Evolutionary conservation across 2,113 vertebrate genomes (phyloP).

Genomic region (Corydoras maculifer): DNA sequence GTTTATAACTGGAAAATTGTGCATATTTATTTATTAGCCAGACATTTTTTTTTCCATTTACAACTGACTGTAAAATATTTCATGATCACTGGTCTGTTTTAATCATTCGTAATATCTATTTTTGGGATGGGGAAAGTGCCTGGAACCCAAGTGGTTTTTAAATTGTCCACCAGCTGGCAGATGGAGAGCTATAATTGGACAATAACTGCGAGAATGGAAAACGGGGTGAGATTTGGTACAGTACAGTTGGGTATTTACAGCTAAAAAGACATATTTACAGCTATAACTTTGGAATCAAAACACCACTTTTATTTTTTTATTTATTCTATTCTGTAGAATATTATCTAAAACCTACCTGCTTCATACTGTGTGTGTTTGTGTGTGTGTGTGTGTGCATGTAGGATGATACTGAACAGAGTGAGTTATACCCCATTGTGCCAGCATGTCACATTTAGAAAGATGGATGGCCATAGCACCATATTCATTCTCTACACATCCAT

Average conservation of each 20-base stretch:
- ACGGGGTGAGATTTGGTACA: neutral
- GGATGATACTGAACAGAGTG: slow-evolving; percentile 22
- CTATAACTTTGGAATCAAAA: too few species aligned
- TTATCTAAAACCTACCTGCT: slow-evolving; percentile 19
- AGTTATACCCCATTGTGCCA: slow-evolving; percentile 51
- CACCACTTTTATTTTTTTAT: neutral
- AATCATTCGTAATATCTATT: too few species aligned
- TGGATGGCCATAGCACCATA: slow-evolving; percentile 48
- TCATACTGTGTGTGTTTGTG: slow-evolving; percentile 24
- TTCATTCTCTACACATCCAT: slow-evolving; percentile 56
- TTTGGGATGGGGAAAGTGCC: too few species aligned
- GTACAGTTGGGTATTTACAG: neutral
- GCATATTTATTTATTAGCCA: too few species aligned
- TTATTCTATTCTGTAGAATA: slow-evolving; percentile 5
- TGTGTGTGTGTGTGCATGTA: slow-evolving; percentile 14
- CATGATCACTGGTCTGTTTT: too few species aligned
- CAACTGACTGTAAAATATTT: too few species aligned
- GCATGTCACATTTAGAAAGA: slow-evolving; percentile 53
- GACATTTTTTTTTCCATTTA: too few species aligned
- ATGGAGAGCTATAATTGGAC: neutral
- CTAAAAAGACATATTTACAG: neutral
- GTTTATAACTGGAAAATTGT: too few species aligned
- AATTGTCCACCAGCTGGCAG: slow-evolving; percentile 10
- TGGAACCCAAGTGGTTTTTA: too few species aligned
- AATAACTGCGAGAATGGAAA: neutral